phyloP scores from a whole-genome alignment of 1,140 invertebrate species.

The Euwallacea similis region DNA sequence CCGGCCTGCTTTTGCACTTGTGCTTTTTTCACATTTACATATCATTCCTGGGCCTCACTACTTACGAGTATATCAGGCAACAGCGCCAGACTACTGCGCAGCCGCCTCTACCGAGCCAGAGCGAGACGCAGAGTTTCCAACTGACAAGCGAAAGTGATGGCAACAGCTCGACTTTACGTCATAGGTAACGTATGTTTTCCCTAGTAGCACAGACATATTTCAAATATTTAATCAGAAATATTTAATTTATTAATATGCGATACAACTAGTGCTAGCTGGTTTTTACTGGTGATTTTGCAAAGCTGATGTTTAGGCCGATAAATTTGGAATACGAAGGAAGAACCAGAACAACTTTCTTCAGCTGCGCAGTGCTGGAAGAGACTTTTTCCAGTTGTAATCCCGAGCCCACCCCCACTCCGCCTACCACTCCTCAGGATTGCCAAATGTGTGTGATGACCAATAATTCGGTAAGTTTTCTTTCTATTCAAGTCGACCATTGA shows the following conservation, averaged over 20 bases:
- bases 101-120: not conserved
- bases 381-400: constrained; percentile 45
- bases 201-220: too few relatives aligned
- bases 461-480: constrained; percentile 39
- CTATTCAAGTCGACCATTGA: not conserved
- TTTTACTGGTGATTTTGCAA: not conserved
- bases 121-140: constrained; percentile 3
- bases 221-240: not conserved
- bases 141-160: constrained; percentile 2
- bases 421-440: constrained; percentile 53
- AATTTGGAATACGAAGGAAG: constrained; percentile 51
- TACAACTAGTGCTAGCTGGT: not conserved
- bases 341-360: constrained; percentile 52
- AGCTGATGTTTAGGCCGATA: constrained; percentile 43
- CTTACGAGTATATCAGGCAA: constrained; percentile 83
- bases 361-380: constrained; percentile 53
- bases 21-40: constrained; percentile 90
- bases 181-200: constrained; percentile 9
- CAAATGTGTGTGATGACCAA: constrained; percentile 49
- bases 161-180: constrained; percentile 37
- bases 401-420: constrained; percentile 50
- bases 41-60: constrained; percentile 79
- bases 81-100: constrained; percentile 55
- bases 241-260: not conserved
- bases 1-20: constrained; percentile 80